Evolutionary conservation across 2,113 vertebrate species (phyloP), one percentile per base, ranked within the genome.

Genomic region (Macquaria ambigua): DNA sequence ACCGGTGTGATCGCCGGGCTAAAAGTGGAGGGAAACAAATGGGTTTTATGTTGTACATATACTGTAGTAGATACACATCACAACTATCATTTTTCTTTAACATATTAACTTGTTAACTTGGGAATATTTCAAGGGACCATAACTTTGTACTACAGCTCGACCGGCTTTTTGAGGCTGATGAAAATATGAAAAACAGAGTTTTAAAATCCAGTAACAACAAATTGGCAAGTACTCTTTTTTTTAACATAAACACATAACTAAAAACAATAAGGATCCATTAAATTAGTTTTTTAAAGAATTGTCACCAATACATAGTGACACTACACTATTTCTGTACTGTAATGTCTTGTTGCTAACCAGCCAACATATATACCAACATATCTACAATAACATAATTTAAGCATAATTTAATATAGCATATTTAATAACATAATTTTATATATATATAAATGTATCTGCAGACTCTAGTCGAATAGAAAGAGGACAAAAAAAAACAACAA

Each of bases 1-100:
- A 97, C 9, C 97, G 96, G 88, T 98, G 97, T 6, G 97, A 96
- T 76, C 97, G 94, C 64, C 97, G 96, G 86, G 97, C 98, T 99
- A 92, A 69, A 63, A 59, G 46, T 5, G 9, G 52, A 41, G 31
- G 43, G 37, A 79, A 66, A 53, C 5, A 50, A 50, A 69, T 7
- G 16, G 1, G 3, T 63, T 55, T 68, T 5, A 61, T 16, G 9
- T 53, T 9, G 28, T 53, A 46, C 20, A 31, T 70, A 0, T 25
- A 34, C 12, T 53, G 72, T n/a, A 21, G 6, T 12, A 28, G 21
- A 37, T 37, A 20, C 61, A 80, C 39, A 25, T 39, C n/a, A 41
- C 16, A 46, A 2, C 18, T n/a, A 3, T 46, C 28, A n/a, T 41
- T 21, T 25, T 21, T 46, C 31, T 11, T 31, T 34, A 18, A 43